Percentiles rank a stretch among this genome's conserved stretches.
Conservation (phyloP, 2,113 vertebrate genomes). For the Gnathonemus echidnorhynchus region DNA sequence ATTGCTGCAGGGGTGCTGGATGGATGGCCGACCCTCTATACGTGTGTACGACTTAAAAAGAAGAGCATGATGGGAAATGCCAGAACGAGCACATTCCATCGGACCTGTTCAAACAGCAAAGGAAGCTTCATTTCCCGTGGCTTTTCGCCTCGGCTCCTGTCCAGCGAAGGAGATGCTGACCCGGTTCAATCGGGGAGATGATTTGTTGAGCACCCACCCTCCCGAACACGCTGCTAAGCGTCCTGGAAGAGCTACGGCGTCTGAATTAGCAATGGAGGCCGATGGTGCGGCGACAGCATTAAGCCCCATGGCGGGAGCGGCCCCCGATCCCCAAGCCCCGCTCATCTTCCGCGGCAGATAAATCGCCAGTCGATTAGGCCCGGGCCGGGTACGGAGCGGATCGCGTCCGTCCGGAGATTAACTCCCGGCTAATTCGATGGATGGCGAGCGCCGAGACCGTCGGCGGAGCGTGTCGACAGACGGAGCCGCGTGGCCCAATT, state of each 20-base stretch:
- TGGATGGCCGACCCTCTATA: not conserved
- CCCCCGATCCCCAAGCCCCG: not conserved
- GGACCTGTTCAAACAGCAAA: not conserved
- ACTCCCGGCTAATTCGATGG: not conserved
- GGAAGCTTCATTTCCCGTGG: not conserved
- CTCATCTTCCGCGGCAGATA: not conserved
- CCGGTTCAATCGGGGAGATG: not conserved
- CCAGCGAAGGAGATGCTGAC: not conserved
- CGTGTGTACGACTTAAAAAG: not conserved
- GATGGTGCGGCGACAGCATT: not conserved
- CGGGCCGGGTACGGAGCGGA: not conserved
- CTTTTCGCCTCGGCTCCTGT: not conserved
- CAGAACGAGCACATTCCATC: not conserved
- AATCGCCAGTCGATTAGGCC: not conserved
- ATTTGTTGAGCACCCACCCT: not conserved
- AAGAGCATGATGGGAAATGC: not conserved
- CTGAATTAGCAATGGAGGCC: not conserved
- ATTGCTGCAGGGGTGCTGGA: not conserved
- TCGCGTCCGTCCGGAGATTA: not conserved
- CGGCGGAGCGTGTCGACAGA: not conserved
- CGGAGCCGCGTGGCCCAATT: not conserved
- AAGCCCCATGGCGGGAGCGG: not conserved
- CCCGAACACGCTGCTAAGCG: not conserved
- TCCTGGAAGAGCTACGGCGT: not conserved
- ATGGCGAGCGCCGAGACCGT: not conserved